Evolutionary conservation across 2,113 vertebrate genomes (phyloP), one percentile per base, ranked within the genome.

Genomic region (Odocoileus hemionus): DNA sequence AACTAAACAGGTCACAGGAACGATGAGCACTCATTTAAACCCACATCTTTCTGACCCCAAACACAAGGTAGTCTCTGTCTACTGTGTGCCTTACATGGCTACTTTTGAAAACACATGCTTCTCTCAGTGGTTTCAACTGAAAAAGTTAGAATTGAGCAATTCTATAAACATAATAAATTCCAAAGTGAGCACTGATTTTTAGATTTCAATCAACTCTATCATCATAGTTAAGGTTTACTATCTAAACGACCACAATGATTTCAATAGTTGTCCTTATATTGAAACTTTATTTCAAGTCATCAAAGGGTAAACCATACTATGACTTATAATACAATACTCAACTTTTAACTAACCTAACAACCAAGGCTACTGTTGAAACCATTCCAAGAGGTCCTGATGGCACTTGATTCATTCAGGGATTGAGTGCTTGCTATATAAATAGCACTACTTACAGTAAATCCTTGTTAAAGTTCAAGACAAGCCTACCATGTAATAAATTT

Each of bases 171-270:
- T 30, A 89, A 83, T 89, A 74, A 84, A 94, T 94, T 96, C n/a
- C 95, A 88, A 94, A 92, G 92, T 96, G 91, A 97, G 88, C 54
- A 85, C 25, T 82, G 64, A 94, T 90, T 84, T 95, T 89, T 43
- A 95, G 79, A 85, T 88, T 60, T 83, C 95, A 95, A 89, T 52
- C 76, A 97, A 97, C 58, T 36, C 80, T 88, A 57, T 61, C 26
- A 60, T 67, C 54, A 86, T 64, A 89, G 92, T 70, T 95, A 76
- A 96, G 13, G 36, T 67, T 94, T 92, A 76, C 33, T 70, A 92
- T 21, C 67, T 88, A 74, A 88, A 96, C 43, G 3, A 89, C 67
- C 67, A 94, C 43, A 95, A 89, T 80, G 33, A 97, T 82, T 87
- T 97, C n/a, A 95, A 82, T n/a, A 94, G 64, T n/a, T 88, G 33